phyloP scores from a whole-genome alignment of 2,888 invertebrate species.

The Penaeus monodon region DNA sequence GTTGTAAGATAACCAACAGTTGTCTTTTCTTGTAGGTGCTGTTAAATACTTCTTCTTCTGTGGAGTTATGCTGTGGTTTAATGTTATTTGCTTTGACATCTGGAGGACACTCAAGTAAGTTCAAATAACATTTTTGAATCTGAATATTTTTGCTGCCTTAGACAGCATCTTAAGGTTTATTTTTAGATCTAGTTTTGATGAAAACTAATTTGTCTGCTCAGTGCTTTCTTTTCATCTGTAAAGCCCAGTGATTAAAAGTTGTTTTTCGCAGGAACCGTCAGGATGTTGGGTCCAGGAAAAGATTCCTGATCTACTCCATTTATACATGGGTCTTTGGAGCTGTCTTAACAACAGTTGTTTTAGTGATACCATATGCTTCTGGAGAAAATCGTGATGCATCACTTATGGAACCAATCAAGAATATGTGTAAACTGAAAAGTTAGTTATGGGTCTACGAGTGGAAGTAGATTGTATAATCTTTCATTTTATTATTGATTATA shows the following conservation, averaged over 20 bases:
- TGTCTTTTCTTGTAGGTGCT: constrained; percentile 46
- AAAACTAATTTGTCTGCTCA: too few species aligned
- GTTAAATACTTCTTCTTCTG: constrained; percentile 65
- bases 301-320: constrained; percentile 59
- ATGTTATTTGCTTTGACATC: constrained; percentile 63
- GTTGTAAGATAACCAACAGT: background rate
- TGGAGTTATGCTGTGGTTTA: constrained; percentile 63
- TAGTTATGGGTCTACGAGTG: constrained; percentile 5
- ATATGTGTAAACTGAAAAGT: constrained; percentile 54
- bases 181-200: too few species aligned
- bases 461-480: background rate
- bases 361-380: constrained; percentile 52
- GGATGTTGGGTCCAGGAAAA: constrained; percentile 53
- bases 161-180: background rate
- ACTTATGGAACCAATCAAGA: constrained; percentile 39
- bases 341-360: constrained; percentile 52
- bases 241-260: background rate
- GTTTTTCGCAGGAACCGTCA: constrained; percentile 44
- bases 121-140: background rate
- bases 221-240: too few species aligned
- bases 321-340: constrained; percentile 63
- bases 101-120: constrained; percentile 64
- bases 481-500: background rate
- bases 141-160: background rate
- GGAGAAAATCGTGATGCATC: constrained; percentile 36